Evolutionary conservation across 2,797 vertebrate species (phyloP).

Genomic region (Macropodus opercularis): DNA sequence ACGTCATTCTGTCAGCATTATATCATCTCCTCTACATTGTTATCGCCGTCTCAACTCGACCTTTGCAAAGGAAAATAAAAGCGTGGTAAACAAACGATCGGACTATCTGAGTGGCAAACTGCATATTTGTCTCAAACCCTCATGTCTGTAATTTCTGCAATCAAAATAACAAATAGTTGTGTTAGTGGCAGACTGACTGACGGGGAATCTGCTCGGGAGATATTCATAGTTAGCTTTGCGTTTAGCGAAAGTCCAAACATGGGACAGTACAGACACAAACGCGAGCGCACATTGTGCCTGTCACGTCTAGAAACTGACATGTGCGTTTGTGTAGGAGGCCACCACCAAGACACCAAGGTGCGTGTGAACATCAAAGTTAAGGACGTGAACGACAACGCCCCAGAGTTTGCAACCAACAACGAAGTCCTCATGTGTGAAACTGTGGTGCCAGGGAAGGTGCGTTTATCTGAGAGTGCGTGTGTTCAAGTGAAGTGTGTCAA

Average conservation of each 20-base stretch:
- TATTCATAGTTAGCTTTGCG: conserved; percentile 32
- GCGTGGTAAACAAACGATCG: conserved; percentile 8
- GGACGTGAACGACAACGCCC: conserved; percentile 93
- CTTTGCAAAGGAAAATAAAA: conserved; percentile 19
- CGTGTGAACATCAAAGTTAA: conserved; percentile 91
- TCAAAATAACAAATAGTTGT: conserved; percentile 43
- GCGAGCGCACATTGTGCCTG: conserved; percentile 6
- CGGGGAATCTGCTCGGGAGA: conserved; percentile 29
- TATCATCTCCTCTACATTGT: background rate
- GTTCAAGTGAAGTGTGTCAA: too few relatives aligned
- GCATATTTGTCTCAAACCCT: conserved; percentile 27
- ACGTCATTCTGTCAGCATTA: conserved; percentile 10
- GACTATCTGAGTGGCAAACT: conserved; percentile 10
- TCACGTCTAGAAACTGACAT: conserved; percentile 28
- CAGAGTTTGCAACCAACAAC: conserved; percentile 89
- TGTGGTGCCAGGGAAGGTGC: conserved; percentile 88
- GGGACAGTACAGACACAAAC: conserved; percentile 29
- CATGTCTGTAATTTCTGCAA: conserved; percentile 33
- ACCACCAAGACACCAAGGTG: conserved; percentile 93
- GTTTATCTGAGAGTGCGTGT: background rate
- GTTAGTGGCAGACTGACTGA: conserved; percentile 48
- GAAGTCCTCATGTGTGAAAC: conserved; percentile 95
- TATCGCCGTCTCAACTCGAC: conserved; percentile 13
- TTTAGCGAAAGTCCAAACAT: conserved; percentile 25
- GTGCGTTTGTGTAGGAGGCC: conserved; percentile 83